Evolutionary conservation across 2,888 invertebrate genomes (phyloP), one percentile per base, ranked within the genome.

Genomic region (Hetaerina titia): DNA sequence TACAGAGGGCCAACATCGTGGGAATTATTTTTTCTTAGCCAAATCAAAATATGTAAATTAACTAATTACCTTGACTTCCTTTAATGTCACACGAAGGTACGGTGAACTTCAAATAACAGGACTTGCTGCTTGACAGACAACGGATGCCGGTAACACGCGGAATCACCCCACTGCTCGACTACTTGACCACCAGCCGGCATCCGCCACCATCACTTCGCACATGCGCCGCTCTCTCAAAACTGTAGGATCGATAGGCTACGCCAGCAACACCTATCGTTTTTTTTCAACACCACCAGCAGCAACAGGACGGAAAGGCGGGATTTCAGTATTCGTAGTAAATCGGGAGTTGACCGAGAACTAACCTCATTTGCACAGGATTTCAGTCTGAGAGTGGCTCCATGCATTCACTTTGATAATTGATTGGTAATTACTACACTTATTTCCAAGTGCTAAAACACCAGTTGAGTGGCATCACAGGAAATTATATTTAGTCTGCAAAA

Each of bases 111-210:
- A 56, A 8, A n/a, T 56, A 58, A 56, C 89, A 89, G 89, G n/a
- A 92, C 69, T 64, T 22, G 45, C 45, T n/a, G 15, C 15, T n/a
- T 92, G 92, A 69, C 69, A 69, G 92, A 92, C 64, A 57, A 22
- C 56, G 56, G 92, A 92, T 92, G 92, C 92, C 92, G 92, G 92
- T 92, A 92, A 19, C 92, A 92, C 92, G 92, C 92, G 92, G 92
- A 92, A 92, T 31, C 92, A 92, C 45, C 92, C 69, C 56, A 92
- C 92, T 92, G n/a, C 69, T 56, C 45, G 56, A 25, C 56, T 45
- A 56, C 64, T 56, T 56, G 56, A 64, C 56, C 92, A 69, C 56
- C 92, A 69, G 92, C 92, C 92, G 92, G 92, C 92, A 74, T 92
- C 69, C 56, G 63, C 90, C 31, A 90, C 56, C 69, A 81, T 64